Percentiles rank a stretch among this genome's conserved stretches.
Conservation (phyloP, 2,113 vertebrate genomes). For the Desmodus rotundus region DNA sequence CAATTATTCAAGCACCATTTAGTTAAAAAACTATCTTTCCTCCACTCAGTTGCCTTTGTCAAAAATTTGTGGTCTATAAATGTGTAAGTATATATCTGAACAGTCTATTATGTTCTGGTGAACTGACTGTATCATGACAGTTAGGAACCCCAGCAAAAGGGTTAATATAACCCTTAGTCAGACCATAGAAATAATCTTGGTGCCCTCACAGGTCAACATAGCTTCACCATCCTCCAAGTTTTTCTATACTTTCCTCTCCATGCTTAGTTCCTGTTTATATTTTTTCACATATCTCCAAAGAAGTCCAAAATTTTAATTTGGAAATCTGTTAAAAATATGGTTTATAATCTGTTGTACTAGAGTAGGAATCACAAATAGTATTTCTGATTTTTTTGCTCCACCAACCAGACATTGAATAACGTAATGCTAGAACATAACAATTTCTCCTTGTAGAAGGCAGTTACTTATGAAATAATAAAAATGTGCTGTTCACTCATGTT, state of each 20-base stretch:
- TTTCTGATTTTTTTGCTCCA: background rate
- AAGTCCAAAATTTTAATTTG: background rate
- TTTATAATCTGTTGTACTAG: background rate
- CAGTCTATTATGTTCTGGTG: background rate
- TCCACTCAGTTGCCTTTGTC: background rate
- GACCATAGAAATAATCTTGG: rapidly evolving
- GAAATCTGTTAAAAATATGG: background rate
- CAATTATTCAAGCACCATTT: background rate
- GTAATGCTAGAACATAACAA: background rate
- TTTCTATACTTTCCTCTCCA: too few relatives aligned
- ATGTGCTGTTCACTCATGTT: background rate
- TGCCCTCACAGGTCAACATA: background rate
- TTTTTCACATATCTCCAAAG: background rate
- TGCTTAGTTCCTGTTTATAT: background rate
- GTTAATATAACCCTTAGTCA: too few relatives aligned
- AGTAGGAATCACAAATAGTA: background rate
- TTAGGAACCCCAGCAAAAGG: background rate
- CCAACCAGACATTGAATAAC: background rate
- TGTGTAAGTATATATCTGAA: background rate
- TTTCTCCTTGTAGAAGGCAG: background rate
- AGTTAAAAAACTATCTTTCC: background rate
- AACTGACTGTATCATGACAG: background rate
- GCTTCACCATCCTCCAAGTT: background rate
- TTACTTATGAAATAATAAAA: background rate
- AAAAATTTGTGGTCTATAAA: background rate